Base-by-base conservation (phyloP, 1,140 invertebrate genomes). In the Drosophila carrolli region DNA sequence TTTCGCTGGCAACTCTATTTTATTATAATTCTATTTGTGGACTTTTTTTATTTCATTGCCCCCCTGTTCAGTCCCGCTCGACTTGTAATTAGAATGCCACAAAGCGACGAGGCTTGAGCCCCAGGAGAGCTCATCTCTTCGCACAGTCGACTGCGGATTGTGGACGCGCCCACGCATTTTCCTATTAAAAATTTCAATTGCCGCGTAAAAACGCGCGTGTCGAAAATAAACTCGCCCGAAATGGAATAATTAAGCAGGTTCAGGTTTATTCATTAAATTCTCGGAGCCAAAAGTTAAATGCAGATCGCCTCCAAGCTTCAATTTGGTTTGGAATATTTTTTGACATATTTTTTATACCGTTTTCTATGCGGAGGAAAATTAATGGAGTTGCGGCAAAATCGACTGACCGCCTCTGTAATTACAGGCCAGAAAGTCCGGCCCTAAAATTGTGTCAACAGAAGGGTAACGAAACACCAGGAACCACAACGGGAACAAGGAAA, bases 171-270 rank as follows among this genome's bases (percentile, higher is more conserved):
- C 75, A 86, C 83, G 83, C 83, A 86, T 86, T 86, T 86, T 86
- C 79, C 83, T 89, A 88, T 86, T 86, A 88, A 88, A 86, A 89
- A 88, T 83, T 86, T 86, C 84, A 88, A 86, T 86, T 86, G 83
- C 71, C 79, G 83, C 83, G 78, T 86, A 83, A 86, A 86, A 86
- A 86, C 75, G 79, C 83, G 83, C 79, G 83, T 86, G 84, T 89
- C 86, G 75, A 79, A 88, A 83, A 86, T 86, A 82, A 86, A 86
- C 78, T 78, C 80, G 82, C 65, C 82, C 67, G 70, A 78, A 86
- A 86, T 88, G 83, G 83, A 86, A 86, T 86, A 86, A 86, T 86
- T 86, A 86, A 86, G 67, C 83, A 86, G 83, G 75, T 43, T 75
- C 71, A 86, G 84, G 75, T 46, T 75, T 67, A 86, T 88, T 86